Conservation (phyloP, 2,113 vertebrate species). For the Megalops atlanticus region DNA sequence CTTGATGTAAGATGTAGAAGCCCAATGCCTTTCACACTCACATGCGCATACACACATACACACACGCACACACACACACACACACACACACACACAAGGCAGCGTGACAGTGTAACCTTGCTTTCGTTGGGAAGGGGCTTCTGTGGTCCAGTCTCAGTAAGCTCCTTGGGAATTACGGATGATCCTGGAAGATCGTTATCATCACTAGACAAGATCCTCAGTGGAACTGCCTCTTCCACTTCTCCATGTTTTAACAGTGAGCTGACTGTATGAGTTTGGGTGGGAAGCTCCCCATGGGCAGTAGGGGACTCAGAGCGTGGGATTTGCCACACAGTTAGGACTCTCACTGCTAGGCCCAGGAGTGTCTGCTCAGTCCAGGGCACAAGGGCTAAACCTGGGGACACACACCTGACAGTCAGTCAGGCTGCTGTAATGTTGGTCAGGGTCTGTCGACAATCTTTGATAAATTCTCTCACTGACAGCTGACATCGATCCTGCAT, state of each 20-base stretch:
- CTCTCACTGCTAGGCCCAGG: too few species aligned
- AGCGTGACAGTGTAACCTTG: not conserved
- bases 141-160: not conserved
- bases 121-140: not conserved
- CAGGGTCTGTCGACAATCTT: too few species aligned
- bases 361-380: too few species aligned
- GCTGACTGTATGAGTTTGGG: not conserved
- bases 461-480: too few species aligned
- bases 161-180: not conserved
- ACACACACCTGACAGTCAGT: too few species aligned
- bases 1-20: slow-evolving; percentile 50
- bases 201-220: not conserved
- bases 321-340: too few species aligned
- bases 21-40: not conserved
- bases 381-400: too few species aligned
- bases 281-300: too few species aligned
- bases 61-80: slow-evolving; percentile 8
- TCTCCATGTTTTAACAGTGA: not conserved
- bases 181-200: not conserved
- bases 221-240: not conserved
- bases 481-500: too few species aligned
- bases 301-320: too few species aligned
- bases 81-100: not conserved
- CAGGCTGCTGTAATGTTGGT: too few species aligned
- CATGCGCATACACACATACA: slow-evolving; percentile 15